Base-by-base conservation (phyloP, 1,140 invertebrate genomes). In the Hylaeus anthracinus region DNA sequence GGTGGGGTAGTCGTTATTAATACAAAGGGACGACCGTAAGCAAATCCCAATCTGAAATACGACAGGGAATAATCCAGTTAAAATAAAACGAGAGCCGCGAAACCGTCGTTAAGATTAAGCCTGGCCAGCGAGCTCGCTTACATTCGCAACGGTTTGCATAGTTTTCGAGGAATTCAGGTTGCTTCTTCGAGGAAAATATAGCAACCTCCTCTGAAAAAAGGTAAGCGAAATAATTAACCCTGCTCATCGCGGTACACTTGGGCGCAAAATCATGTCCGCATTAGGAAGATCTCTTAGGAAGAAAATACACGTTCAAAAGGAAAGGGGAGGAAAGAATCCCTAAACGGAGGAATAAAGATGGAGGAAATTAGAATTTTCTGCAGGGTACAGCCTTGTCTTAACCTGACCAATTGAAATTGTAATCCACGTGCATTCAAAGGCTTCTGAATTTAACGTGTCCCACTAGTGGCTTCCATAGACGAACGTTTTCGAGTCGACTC, bases 31-130 rank as follows among this genome's bases (percentile, higher is more conserved):
- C 81, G 88, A 88, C 85, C 87, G 86, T 88, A 86, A 83, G 84
- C 88, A 92, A 92, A 92, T 92, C 91, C 91, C 90, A 86, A 92
- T 91, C 87, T 92, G 87, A 92, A 92, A 92, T 92, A 92, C 90
- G 90, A 90, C 89, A 85, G 88, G 87, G 80, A 90, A 90, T 91
- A 91, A 91, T 90, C 90, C 90, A 79, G 85, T 82, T 86, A 82
- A 90, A 90, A 90, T 89, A 87, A 90, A 90, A 90, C 83, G 86
- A 82, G 80, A 72, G 78, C 76, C 64, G 72, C 58, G 69, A 66
- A 70, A 78, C 69, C 72, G 72, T 51, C 79, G 81, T 86, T 84
- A 84, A 86, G 72, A 75, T 86, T 87, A 84, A 87, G 84, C 82
- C 73, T 43, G n/a, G 72, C 71, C 67, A 53, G 72, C 60, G 41